Conservation (phyloP, 2,797 vertebrate genomes). For the Melanotaenia trifasciata region DNA sequence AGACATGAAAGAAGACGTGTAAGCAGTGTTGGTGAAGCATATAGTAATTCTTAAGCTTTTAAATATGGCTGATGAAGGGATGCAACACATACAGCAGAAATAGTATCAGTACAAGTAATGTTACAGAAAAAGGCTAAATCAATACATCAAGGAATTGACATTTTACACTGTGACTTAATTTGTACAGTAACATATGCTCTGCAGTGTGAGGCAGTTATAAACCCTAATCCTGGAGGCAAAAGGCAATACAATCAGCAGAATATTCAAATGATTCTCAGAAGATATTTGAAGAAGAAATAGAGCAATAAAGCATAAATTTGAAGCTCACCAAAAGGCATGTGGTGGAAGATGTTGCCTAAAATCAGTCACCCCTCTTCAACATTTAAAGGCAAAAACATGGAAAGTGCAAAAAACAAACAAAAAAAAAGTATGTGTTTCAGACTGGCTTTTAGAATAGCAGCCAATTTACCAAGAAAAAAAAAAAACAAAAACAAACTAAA, state of each 20-base stretch:
- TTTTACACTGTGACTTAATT: constrained; percentile 56
- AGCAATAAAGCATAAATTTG: constrained; percentile 41
- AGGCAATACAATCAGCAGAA: constrained; percentile 67
- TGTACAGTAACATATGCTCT: constrained; percentile 45
- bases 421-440: constrained; percentile 50
- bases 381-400: constrained; percentile 72
- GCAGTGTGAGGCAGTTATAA: constrained; percentile 54
- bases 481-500: constrained; percentile 30
- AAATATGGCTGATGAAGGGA: constrained; percentile 64
- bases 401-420: constrained; percentile 70
- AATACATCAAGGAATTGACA: constrained; percentile 66
- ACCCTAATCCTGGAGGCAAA: constrained; percentile 47
- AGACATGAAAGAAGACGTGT: constrained; percentile 68
- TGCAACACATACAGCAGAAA: constrained; percentile 73
- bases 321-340: constrained; percentile 54
- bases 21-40: constrained; percentile 55
- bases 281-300: constrained; percentile 20
- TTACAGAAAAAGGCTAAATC: constrained; percentile 77
- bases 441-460: constrained; percentile 62
- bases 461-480: constrained; percentile 46
- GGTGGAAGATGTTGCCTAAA: constrained; percentile 66
- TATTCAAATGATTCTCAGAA: constrained; percentile 58
- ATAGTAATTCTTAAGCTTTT: constrained; percentile 61
- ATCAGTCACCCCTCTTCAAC: constrained; percentile 68
- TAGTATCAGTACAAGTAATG: constrained; percentile 75